phyloP scores from a whole-genome alignment of 2,113 vertebrate genomes.

The Tautogolabrus adspersus region DNA sequence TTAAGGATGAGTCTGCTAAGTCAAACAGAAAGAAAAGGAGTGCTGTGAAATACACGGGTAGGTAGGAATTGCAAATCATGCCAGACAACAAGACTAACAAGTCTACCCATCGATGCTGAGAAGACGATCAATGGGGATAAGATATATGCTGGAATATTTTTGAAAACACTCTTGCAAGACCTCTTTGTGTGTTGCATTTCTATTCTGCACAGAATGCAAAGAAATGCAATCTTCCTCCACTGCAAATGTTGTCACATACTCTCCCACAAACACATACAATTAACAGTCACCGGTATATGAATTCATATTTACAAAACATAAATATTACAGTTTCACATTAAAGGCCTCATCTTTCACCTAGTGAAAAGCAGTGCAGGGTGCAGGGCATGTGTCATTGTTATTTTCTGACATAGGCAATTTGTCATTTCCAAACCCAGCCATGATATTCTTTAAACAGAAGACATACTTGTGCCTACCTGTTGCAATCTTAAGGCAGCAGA shows the following conservation, averaged over 20 bases:
- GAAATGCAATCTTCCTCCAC: neutral
- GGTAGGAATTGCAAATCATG: slow-evolving; percentile 56
- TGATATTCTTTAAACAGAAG: too few relatives aligned
- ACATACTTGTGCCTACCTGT: neutral
- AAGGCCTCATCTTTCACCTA: too few relatives aligned
- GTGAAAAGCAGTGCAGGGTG: too few relatives aligned
- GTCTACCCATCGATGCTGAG: slow-evolving; percentile 31
- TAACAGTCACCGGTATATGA: too few relatives aligned
- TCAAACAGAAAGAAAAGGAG: slow-evolving; percentile 71
- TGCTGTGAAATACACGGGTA: slow-evolving; percentile 64
- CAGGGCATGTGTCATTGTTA: too few relatives aligned
- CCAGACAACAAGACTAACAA: slow-evolving; percentile 56
- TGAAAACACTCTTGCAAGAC: slow-evolving; percentile 16
- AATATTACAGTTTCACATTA: neutral
- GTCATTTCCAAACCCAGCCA: too few relatives aligned
- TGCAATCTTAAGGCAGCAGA: too few relatives aligned
- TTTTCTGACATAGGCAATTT: too few relatives aligned
- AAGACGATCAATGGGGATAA: slow-evolving; percentile 46
- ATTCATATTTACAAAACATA: neutral
- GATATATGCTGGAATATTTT: slow-evolving; percentile 40
- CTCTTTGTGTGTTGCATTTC: slow-evolving; percentile 5
- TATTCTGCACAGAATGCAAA: neutral
- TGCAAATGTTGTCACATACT: neutral
- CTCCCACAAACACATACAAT: neutral
- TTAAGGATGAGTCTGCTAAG: slow-evolving; percentile 80